A percentile compares a stretch with the other conserved stretches of the same genome.
Evolutionary conservation across 1,140 invertebrate species (phyloP).

Genomic region (Cydia amplana): DNA sequence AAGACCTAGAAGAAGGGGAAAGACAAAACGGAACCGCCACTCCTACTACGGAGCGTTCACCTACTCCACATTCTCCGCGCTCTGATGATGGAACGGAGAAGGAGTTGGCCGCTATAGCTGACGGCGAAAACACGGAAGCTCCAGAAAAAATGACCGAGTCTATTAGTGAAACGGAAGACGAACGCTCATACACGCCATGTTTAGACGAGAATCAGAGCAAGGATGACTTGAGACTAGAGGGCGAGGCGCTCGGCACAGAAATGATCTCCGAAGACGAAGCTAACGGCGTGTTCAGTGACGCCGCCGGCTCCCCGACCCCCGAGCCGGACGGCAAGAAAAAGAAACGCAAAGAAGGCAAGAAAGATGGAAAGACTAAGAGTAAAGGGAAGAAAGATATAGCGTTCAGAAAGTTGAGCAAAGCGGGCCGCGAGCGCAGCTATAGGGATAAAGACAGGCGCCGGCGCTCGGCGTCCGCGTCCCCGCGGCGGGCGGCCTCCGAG

Average conservation of each 20-base stretch:
- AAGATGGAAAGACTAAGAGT: constrained; percentile 66
- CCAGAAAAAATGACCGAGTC: constrained; percentile 81
- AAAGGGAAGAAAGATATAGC: constrained; percentile 75
- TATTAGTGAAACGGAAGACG: constrained; percentile 81
- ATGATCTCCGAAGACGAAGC: constrained; percentile 86
- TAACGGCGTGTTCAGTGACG: constrained; percentile 76
- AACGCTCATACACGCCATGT: constrained; percentile 84
- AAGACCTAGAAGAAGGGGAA: constrained; percentile 5
- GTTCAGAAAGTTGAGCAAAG: constrained; percentile 91
- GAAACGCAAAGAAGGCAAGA: constrained; percentile 65
- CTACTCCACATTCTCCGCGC: not conserved
- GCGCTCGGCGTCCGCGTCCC: not conserved
- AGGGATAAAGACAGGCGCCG: constrained; percentile 81
- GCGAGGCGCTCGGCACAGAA: constrained; percentile 84
- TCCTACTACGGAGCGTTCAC: constrained; percentile 17
- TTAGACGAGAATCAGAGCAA: constrained; percentile 82
- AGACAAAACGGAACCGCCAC: constrained; percentile 23
- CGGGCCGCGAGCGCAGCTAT: constrained; percentile 90
- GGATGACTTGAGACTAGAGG: constrained; percentile 68
- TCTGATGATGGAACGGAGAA: not conserved
- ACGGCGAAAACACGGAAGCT: constrained; percentile 36
- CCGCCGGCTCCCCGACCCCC: constrained; percentile 68
- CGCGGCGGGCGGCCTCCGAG: not conserved
- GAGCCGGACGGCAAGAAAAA: constrained; percentile 82
- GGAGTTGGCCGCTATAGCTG: not conserved